Conservation (phyloP, 2,888 invertebrate species). For the Acronicta alni region DNA sequence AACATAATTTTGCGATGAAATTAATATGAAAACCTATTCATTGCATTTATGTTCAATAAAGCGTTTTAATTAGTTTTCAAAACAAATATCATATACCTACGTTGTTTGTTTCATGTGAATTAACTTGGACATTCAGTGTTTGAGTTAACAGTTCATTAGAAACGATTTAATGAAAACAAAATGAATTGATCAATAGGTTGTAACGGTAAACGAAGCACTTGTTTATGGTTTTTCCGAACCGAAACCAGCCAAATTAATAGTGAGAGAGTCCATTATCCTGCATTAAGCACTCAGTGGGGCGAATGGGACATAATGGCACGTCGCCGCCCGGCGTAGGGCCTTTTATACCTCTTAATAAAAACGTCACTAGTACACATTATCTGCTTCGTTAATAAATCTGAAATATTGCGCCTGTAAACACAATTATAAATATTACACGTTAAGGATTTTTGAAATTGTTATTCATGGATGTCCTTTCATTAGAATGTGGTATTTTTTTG, state of each 20-base stretch:
- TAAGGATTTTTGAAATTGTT: too few species aligned
- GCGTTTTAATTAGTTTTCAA: constrained; percentile 43
- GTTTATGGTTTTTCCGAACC: constrained; percentile 72
- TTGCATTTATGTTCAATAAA: constrained; percentile 21
- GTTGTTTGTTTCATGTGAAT: constrained; percentile 29
- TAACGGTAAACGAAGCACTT: constrained; percentile 61
- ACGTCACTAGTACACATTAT: constrained; percentile 72
- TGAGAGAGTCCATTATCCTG: constrained; percentile 83
- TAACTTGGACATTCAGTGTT: constrained; percentile 25
- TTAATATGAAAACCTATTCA: background rate
- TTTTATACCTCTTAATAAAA: constrained; percentile 78
- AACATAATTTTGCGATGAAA: background rate
- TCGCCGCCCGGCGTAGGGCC: constrained; percentile 68
- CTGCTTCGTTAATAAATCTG: constrained; percentile 55
- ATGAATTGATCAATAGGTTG: constrained; percentile 41
- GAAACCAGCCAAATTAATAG: constrained; percentile 82
- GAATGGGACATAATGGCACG: constrained; percentile 78
- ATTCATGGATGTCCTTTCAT: too few species aligned
- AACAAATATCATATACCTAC: constrained; percentile 36
- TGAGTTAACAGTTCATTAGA: constrained; percentile 32
- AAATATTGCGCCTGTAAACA: constrained; percentile 10
- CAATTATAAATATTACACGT: too few species aligned
- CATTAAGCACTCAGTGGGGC: constrained; percentile 83
- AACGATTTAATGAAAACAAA: constrained; percentile 25
- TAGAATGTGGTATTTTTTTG: too few species aligned